A percentile compares a stretch with the other conserved stretches of the same genome.
Evolutionary conservation across 2,113 vertebrate species (phyloP).

Genomic region (Pituophis catenifer): DNA sequence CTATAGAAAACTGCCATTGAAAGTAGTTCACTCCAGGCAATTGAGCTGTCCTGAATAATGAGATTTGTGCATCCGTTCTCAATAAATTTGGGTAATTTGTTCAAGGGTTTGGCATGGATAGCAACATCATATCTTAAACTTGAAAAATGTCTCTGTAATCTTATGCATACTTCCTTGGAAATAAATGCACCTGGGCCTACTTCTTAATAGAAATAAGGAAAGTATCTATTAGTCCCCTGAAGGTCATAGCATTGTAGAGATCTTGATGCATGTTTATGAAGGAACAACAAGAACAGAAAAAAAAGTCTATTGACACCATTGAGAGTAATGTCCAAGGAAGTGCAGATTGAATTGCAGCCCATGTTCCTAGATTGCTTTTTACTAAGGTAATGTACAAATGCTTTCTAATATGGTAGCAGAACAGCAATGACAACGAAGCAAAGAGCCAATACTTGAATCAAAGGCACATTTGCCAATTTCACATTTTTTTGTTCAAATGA

Average conservation of each 20-base stretch:
- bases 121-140: background rate
- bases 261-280: background rate
- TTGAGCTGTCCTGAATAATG: background rate
- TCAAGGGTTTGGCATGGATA: background rate
- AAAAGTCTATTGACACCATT: background rate
- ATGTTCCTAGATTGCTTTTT: background rate
- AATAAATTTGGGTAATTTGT: background rate
- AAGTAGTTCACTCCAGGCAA: background rate
- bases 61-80: background rate
- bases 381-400: background rate
- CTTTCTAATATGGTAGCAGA: background rate
- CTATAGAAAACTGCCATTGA: background rate
- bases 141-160: background rate
- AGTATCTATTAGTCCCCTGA: background rate
- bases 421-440: background rate
- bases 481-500: background rate
- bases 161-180: background rate
- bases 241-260: background rate
- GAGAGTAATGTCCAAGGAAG: background rate
- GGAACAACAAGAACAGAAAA: background rate
- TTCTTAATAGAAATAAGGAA: background rate
- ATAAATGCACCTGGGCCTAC: background rate
- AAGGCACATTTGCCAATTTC: background rate
- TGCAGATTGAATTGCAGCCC: background rate
- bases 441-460: background rate